These are phyloP conservation scores for Prosapia bicincta DNA, from an alignment of 2,888 invertebrate genomes.

Conservation along the genomic window DNA sequence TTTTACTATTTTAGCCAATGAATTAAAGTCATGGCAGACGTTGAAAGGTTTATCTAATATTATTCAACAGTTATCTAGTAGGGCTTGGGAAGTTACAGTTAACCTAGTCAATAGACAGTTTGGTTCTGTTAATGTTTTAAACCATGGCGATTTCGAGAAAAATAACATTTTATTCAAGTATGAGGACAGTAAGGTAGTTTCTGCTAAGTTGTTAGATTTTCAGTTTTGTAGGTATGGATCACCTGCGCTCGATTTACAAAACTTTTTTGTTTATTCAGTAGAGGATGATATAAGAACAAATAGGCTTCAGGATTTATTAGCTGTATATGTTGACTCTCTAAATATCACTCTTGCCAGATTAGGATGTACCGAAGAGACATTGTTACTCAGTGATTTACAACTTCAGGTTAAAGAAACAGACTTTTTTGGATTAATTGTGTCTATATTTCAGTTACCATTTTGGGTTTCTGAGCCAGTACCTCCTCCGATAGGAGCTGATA, in stretches of 20 bases:
- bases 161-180: neutral
- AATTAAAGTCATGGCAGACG: neutral
- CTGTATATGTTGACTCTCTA: neutral
- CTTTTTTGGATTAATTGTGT: neutral
- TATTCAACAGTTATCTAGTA: neutral
- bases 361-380: neutral
- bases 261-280: neutral
- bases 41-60: constrained; percentile 2
- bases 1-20: neutral
- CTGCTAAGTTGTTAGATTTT: neutral
- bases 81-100: neutral
- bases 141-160: neutral
- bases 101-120: neutral
- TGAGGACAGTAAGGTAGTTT: neutral
- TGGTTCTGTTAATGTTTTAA: neutral
- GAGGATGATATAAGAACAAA: neutral
- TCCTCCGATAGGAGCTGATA: neutral
- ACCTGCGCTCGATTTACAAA: neutral
- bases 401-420: neutral
- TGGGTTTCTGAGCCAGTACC: neutral
- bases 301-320: neutral
- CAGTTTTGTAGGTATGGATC: neutral
- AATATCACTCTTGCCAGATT: neutral
- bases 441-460: neutral
- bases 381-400: neutral